phyloP scores from a whole-genome alignment of 1,140 invertebrate species.

The Atopsyche davidsoni region DNA sequence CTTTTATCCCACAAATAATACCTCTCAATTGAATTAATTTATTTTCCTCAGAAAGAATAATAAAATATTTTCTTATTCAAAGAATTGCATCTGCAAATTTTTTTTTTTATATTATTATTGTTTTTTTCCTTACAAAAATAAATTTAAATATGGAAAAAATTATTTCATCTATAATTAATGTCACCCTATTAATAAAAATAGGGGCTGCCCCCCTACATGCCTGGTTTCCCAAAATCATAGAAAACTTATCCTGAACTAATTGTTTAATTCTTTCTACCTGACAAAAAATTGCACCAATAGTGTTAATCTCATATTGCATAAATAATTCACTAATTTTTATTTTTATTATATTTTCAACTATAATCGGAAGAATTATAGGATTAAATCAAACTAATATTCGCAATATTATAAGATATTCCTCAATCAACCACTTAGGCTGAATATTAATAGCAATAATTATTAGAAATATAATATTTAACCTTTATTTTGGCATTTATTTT shows the following conservation, averaged over 20 bases:
- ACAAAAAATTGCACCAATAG: slow-evolving; percentile 50
- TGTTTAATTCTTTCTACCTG: slow-evolving; percentile 44
- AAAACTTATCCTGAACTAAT: slow-evolving; percentile 41
- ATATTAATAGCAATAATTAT: slow-evolving; percentile 34
- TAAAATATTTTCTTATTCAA: slow-evolving; percentile 50
- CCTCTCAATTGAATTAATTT: slow-evolving; percentile 42
- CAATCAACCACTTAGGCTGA: slow-evolving; percentile 53
- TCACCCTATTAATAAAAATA: slow-evolving; percentile 43
- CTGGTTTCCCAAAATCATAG: slow-evolving; percentile 47
- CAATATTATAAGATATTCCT: slow-evolving; percentile 49
- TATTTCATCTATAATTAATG: too few species aligned
- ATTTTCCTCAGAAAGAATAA: slow-evolving; percentile 38
- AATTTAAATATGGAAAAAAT: too few species aligned
- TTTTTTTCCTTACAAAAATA: too few species aligned
- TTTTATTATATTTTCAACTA: slow-evolving; percentile 38
- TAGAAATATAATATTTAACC: slow-evolving; percentile 39
- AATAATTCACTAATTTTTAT: slow-evolving; percentile 37
- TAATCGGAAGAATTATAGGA: slow-evolving; percentile 38
- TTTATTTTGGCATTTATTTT: slow-evolving; percentile 43
- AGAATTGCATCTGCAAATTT: too few species aligned
- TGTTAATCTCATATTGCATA: slow-evolving; percentile 40
- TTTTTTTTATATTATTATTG: too few species aligned
- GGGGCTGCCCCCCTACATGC: slow-evolving; percentile 45
- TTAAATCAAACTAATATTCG: slow-evolving; percentile 47
- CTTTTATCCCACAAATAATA: slow-evolving; percentile 46